Percentiles rank a stretch among this genome's conserved stretches.
phyloP scores from a whole-genome alignment of 2,797 vertebrate species.

The Myioborus miniatus region DNA sequence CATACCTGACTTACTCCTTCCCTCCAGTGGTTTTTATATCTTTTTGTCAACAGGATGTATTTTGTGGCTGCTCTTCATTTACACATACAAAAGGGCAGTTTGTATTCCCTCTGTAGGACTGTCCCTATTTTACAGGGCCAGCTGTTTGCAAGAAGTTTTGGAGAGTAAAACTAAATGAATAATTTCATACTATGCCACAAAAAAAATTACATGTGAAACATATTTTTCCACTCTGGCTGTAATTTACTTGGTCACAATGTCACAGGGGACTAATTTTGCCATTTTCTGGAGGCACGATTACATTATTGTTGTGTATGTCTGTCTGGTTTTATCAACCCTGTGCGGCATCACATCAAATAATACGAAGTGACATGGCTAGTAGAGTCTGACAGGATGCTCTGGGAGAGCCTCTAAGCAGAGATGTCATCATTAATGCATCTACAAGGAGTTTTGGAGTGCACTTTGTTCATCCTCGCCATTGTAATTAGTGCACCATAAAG shows the following conservation, averaged over 20 bases:
- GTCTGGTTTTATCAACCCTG: not conserved
- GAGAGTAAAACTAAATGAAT: not conserved
- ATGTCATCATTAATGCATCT: constrained; percentile 51
- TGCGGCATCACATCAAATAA: not conserved
- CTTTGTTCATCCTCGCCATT: constrained; percentile 18
- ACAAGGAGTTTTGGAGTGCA: not conserved
- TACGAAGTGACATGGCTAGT: constrained; percentile 8
- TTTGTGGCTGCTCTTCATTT: not conserved
- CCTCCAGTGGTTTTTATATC: not conserved
- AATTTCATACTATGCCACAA: not conserved
- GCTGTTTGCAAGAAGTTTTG: not conserved
- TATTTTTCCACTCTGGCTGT: not conserved
- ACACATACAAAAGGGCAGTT: not conserved
- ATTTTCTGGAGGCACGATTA: constrained; percentile 26
- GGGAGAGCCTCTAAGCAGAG: constrained; percentile 14
- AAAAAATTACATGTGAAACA: not conserved
- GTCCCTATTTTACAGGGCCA: not conserved
- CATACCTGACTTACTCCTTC: not conserved
- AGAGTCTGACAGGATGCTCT: not conserved
- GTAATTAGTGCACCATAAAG: not conserved
- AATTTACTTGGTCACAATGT: constrained; percentile 41
- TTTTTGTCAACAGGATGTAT: constrained; percentile 37
- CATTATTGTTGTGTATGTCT: constrained; percentile 20
- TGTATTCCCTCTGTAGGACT: not conserved
- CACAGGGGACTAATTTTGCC: constrained; percentile 41